Base-by-base conservation (phyloP, 2,113 vertebrate species). In the Calypte anna region DNA sequence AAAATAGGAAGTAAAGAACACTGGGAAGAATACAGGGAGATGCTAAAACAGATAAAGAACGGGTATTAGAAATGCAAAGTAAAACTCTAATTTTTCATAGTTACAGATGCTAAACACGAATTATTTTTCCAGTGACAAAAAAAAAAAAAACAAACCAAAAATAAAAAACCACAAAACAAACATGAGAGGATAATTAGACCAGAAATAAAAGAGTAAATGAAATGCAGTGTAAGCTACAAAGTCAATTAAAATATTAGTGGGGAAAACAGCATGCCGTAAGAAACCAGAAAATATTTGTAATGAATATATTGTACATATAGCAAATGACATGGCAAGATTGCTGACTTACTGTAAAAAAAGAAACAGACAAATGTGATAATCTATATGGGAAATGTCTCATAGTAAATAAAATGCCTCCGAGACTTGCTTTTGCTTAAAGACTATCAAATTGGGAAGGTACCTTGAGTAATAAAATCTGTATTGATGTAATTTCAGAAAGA, bases 1-100 rank as follows among this genome's bases (percentile, higher is more conserved):
- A 96, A 97, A 97, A 95, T 93, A 95, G 93, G 94, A 96, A 95
- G 96, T 83, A 96, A 96, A 96, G 91, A 95, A 96, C 93, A 90
- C 73, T 79, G 90, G 87, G 90, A 96, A 96, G 94, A 95, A 96
- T 86, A 96, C 58, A 95, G 77, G 95, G 91, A 95, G 91, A 94
- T 95, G 95, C 94, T 93, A 95, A 91, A 96, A 91, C 94, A 91
- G 95, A 95, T 94, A 90, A 91, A 95, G 91, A 93, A 94, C 24
- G 70, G 66, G 79, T 78, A 81, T 93, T 91, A 94, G 94, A 93
- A 94, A 92, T 43, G 73, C 88, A 94, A 96, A 96, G 79, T 88
- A 94, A 92, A 96, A 86, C 31, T 74, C 78, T 67, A 38, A 94
- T 58, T 90, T 88, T n/a, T 91, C 87, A 91, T 44, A 96, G 70